Percentiles rank a stretch among this genome's conserved stretches.
These are phyloP conservation scores for Drosophila cognata DNA, from an alignment of 2,888 invertebrate genomes.

Conservation along the genomic window DNA sequence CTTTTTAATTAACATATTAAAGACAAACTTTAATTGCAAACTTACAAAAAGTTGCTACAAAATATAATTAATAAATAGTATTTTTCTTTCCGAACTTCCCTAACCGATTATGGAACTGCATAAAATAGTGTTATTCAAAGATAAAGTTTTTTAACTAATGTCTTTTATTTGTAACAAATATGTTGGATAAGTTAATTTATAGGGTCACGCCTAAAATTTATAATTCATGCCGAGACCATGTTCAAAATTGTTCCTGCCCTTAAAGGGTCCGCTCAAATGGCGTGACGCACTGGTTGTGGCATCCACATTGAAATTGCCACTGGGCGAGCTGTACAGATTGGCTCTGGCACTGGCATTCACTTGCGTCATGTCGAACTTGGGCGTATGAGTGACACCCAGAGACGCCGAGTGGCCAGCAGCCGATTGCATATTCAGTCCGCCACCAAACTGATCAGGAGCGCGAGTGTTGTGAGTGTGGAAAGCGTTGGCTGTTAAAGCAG, in stretches of 20 bases:
- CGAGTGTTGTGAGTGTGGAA: conserved; percentile 66
- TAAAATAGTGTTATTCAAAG: neutral
- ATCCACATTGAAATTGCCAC: conserved; percentile 68
- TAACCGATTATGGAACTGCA: neutral
- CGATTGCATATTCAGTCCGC: conserved; percentile 65
- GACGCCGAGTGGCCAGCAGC: conserved; percentile 69
- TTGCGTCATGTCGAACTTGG: conserved; percentile 70
- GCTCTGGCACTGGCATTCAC: conserved; percentile 66
- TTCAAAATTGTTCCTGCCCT: conserved; percentile 59
- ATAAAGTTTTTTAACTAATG: neutral
- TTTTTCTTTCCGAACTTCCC: neutral
- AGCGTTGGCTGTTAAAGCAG: conserved; percentile 66
- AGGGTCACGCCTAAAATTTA: conserved; percentile 51
- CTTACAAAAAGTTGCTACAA: neutral
- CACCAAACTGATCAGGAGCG: conserved; percentile 73
- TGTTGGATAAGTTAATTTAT: neutral
- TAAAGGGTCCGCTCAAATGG: conserved; percentile 66
- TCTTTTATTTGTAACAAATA: neutral
- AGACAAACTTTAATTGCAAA: too few relatives aligned
- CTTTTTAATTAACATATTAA: neutral
- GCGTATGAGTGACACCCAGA: conserved; percentile 67
- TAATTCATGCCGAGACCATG: conserved; percentile 62
- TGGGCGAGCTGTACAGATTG: conserved; percentile 74
- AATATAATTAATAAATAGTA: neutral
- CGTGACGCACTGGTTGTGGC: conserved; percentile 70